A percentile compares a stretch with the other conserved stretches of the same genome.
Evolutionary conservation across 1,140 invertebrate genomes (phyloP).

Genomic region (Coenobita brevimanus): DNA sequence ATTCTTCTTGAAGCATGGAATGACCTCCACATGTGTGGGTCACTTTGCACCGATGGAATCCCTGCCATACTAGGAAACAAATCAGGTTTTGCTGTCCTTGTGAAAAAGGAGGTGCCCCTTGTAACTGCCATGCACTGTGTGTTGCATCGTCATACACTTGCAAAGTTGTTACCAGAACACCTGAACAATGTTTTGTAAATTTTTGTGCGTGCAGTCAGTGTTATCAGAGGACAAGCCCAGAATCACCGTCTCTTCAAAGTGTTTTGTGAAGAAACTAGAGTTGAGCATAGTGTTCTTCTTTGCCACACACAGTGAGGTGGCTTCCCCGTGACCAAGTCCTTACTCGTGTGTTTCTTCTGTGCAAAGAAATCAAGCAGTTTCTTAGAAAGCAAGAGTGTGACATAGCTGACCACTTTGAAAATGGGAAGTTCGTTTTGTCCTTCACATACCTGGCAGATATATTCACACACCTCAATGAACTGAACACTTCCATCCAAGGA

Average conservation of each 20-base stretch:
- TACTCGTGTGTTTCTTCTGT: background rate
- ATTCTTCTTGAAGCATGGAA: conserved; percentile 21
- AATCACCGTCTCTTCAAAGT: background rate
- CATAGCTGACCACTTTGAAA: conserved; percentile 19
- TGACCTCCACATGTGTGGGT: conserved; percentile 20
- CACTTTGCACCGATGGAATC: conserved; percentile 23
- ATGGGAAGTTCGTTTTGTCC: conserved; percentile 23
- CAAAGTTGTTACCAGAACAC: background rate
- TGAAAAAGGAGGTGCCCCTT: conserved; percentile 15
- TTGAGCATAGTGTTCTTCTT: conserved; percentile 26
- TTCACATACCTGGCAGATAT: conserved; percentile 18
- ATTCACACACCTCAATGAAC: no score
- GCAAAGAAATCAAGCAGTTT: conserved; percentile 22
- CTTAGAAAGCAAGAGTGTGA: background rate
- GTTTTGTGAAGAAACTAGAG: background rate
- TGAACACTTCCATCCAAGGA: conserved; percentile 16
- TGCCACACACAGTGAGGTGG: conserved; percentile 13
- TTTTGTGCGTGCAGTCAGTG: background rate
- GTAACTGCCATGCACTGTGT: conserved; percentile 21
- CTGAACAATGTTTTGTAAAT: conserved; percentile 9
- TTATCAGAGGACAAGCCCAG: conserved; percentile 11
- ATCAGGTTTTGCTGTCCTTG: conserved; percentile 13
- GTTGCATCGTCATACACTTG: conserved; percentile 23
- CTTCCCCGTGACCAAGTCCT: conserved; percentile 17
- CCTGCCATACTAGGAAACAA: conserved; percentile 12